Percentiles rank a stretch among this genome's conserved stretches.
Conservation (phyloP, 2,797 vertebrate genomes). For the Hafferia zeledoni region DNA sequence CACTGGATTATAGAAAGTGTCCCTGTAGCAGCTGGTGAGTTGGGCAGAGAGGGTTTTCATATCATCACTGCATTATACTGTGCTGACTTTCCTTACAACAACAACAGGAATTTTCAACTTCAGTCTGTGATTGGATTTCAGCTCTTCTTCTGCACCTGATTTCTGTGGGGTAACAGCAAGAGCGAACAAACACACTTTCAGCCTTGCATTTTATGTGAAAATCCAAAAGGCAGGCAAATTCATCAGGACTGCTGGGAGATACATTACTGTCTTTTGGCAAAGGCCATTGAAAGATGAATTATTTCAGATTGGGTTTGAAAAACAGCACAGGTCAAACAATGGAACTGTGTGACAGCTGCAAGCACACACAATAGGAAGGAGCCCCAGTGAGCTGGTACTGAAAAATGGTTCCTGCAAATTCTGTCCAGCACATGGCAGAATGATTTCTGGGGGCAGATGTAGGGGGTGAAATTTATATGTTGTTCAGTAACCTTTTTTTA, state of each 20-base stretch:
- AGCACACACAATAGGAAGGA: not conserved
- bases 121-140: not conserved
- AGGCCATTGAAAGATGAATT: not conserved
- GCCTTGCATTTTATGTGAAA: not conserved
- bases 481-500: not conserved
- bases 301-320: not conserved
- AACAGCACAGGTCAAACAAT: constrained; percentile 30
- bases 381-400: not conserved
- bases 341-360: not conserved
- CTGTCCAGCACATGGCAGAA: not conserved
- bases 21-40: not conserved
- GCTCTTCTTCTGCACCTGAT: not conserved
- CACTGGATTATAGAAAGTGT: not conserved
- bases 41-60: not conserved
- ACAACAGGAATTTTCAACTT: not conserved
- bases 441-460: not conserved
- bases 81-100: not conserved
- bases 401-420: not conserved
- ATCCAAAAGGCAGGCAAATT: not conserved
- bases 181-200: not conserved
- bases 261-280: not conserved
- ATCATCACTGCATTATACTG: not conserved
- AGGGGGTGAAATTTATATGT: not conserved
- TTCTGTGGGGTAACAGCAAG: not conserved
- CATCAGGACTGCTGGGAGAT: not conserved